Evolutionary conservation across 2,797 vertebrate genomes (phyloP), one percentile per base, ranked within the genome.

Genomic region (Lepilemur ruficaudatus): DNA sequence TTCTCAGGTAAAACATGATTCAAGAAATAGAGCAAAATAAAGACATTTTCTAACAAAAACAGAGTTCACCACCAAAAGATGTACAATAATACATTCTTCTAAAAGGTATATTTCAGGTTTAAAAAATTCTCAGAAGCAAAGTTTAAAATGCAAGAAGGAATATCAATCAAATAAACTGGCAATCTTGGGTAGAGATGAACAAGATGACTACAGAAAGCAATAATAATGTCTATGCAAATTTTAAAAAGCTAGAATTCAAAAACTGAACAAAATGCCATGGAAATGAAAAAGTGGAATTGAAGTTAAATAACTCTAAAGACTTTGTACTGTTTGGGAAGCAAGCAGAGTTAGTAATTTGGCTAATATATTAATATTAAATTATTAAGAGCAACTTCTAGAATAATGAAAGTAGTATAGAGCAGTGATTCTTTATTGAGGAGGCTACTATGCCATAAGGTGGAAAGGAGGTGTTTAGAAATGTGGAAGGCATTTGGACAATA

Each of bases 211-310:
- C 28, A 87, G 50, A 78, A n/a, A 94, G 18, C 22, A 63, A 48
- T 32, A 32, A 50, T 78, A 32, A 76, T 61, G 35, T 43, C 76
- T 67, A 65, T 65, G 4, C 11, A 76, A 35, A 38, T 79, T 78
- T 48, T 79, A 6, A 89, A 83, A 89, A 92, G 55, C 38, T 30
- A 65, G 67, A 79, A 87, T 41, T 87, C 76, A 94, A 78, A 94
- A 85, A 70, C 8, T 65, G 38, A 92, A 79, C 57, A 84, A 72
- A 89, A 69, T 22, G 25, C 25, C 50, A 70, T 17, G 22, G 55
- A 84, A 92, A 81, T 61, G 32, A 70, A 22, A 63, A 91, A 35
- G 38, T 57, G 18, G 32, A 22, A 69, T 9, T 81, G 72, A 61
- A 67, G 41, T 35, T 69, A 61, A 84, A 55, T 50, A 23, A 41